A percentile compares a stretch with the other conserved stretches of the same genome.
These are phyloP conservation scores for Lamellibrachia luymesi DNA, from an alignment of 1,140 invertebrate species.

Conservation along the genomic window DNA sequence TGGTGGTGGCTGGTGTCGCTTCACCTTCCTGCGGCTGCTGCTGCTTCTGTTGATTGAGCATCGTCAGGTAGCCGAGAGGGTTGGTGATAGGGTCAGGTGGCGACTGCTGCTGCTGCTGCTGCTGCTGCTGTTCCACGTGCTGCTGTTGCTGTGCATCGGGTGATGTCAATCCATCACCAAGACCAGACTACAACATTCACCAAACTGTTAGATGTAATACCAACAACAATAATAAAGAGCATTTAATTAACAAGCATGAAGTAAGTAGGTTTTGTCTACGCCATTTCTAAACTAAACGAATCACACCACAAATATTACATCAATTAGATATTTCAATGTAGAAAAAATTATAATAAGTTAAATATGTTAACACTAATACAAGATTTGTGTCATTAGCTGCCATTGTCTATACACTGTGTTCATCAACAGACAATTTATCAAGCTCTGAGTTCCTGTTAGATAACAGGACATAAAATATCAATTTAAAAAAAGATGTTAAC, in stretches of 20 bases:
- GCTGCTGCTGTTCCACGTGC: background rate
- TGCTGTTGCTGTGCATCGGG: background rate
- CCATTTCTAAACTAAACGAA: no score
- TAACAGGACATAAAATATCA: background rate
- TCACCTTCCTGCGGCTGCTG: background rate
- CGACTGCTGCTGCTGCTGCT: background rate
- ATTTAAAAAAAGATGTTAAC: background rate
- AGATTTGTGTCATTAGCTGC: no score
- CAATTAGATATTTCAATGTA: no score
- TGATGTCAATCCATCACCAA: background rate
- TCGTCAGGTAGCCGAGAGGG: background rate
- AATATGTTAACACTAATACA: no score
- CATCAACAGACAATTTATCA: no score
- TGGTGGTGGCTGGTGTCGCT: background rate
- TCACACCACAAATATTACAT: no score
- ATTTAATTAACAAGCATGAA: no score
- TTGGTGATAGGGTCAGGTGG: background rate
- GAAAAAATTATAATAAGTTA: no score
- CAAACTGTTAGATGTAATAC: background rate
- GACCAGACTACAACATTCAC: background rate
- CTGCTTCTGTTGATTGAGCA: background rate
- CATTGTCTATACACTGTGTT: no score
- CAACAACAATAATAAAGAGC: background rate
- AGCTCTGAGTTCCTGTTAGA: background rate
- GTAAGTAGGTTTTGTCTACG: no score